Evolutionary conservation across 2,113 vertebrate species (phyloP), one percentile per base, ranked within the genome.

Genomic region (Calyptommatus sinebrachiatus): DNA sequence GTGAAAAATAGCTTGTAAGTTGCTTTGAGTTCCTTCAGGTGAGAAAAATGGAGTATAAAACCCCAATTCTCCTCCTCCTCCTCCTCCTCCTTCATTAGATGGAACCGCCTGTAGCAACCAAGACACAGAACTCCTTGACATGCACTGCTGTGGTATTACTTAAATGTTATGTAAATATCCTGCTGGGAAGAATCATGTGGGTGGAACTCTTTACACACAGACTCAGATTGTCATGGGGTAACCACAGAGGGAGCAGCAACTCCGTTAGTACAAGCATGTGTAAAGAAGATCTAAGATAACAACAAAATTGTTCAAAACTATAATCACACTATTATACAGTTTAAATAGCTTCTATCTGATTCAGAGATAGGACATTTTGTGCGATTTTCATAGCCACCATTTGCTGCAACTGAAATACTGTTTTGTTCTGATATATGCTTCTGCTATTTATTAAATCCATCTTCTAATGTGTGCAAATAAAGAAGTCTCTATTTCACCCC

Each of bases 371-470:
- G 69, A 77, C 82, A 22, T 66, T 81, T 90, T 90, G 86, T 85
- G 85, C 70, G 67, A 86, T 87, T 89, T 82, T 87, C 84, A 85
- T 57, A 90, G 78, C 71, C 11, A 78, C 71, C 0, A 2, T 9
- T 79, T 75, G 85, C 77, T 20, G 74, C 74, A 88, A 86, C 83
- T 83, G 81, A 91, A 84, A 78, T 81, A 73, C 76, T 90, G 75
- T 18, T 16, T 18, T 89, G 69, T 81, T 81, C 79, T 70, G 91
- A 91, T 86, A 85, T 89, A 87, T 73, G 86, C 89, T 89, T 87
- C 48, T 87, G 87, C 86, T 89, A 87, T 92, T 92, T 92, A 91
- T 89, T 87, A 91, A 87, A 90, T 80, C 78, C 72, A 89, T 90
- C 79, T 90, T 86, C 86, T 91, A 83, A 90, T 71, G 88, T 81